Evolutionary conservation across 2,888 invertebrate genomes (phyloP).

Genomic region (Ennomos quercinarius): DNA sequence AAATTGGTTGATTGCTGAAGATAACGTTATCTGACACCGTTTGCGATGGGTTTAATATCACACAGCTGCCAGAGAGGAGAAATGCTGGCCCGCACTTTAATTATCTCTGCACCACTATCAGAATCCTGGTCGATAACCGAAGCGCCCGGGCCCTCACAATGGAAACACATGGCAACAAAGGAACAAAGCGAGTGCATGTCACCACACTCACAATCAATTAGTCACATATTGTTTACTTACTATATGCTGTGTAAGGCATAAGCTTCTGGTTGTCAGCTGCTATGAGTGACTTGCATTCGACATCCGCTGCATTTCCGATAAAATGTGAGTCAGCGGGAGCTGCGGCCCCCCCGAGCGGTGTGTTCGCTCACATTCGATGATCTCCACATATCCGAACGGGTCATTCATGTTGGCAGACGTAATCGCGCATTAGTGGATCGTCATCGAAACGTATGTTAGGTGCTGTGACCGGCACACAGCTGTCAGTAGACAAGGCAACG

Average conservation of each 20-base stretch:
- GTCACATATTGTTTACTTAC: conserved; percentile 69
- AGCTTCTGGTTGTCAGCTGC: conserved; percentile 72
- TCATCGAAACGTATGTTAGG: conserved; percentile 58
- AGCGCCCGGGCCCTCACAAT: conserved; percentile 41
- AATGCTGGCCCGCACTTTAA: conserved; percentile 30
- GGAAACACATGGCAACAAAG: conserved; percentile 68
- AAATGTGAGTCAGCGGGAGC: conserved; percentile 69
- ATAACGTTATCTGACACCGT: conserved; percentile 9
- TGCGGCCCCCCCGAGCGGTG: conserved; percentile 38
- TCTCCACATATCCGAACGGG: conserved; percentile 54
- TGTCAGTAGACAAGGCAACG: conserved; percentile 61
- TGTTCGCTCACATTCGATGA: conserved; percentile 52
- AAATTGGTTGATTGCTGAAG: conserved; percentile 2
- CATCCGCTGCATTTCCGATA: conserved; percentile 81
- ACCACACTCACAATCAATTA: conserved; percentile 65
- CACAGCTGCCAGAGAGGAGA: conserved; percentile 20
- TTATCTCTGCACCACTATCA: conserved; percentile 48
- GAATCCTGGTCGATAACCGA: conserved; percentile 47
- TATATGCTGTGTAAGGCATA: conserved; percentile 70
- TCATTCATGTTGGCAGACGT: conserved; percentile 57
- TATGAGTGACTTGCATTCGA: conserved; percentile 56
- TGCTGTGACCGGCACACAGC: conserved; percentile 45
- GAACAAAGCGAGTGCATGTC: conserved; percentile 69
- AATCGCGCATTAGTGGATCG: conserved; percentile 59
- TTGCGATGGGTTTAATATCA: conserved; percentile 4